phyloP scores from a whole-genome alignment of 2,797 vertebrate species.

The Melanotaenia pygmaea region DNA sequence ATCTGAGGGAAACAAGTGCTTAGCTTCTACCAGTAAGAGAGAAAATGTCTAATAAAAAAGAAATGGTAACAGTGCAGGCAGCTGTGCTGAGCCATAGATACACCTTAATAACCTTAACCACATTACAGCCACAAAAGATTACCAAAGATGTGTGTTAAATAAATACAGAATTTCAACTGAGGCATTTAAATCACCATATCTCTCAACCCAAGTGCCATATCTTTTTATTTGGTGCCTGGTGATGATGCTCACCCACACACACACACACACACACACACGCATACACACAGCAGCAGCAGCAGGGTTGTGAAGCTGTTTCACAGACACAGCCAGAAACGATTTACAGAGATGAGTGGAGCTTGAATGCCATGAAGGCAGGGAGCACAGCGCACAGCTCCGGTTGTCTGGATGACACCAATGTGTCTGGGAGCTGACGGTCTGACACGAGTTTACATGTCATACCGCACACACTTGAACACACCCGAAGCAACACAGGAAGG shows the following conservation, averaged over 20 bases:
- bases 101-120: conserved; percentile 77
- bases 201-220: conserved; percentile 53
- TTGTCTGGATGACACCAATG: conserved; percentile 74
- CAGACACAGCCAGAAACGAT: conserved; percentile 69
- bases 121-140: conserved; percentile 73
- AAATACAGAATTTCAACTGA: conserved; percentile 72
- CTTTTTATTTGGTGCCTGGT: conserved; percentile 70
- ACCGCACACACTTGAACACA: conserved; percentile 51
- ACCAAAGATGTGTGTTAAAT: conserved; percentile 67
- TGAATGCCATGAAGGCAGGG: conserved; percentile 59
- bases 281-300: conserved; percentile 19
- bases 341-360: conserved; percentile 68
- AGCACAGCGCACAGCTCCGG: conserved; percentile 56
- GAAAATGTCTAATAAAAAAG: conserved; percentile 66
- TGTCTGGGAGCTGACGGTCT: conserved; percentile 73
- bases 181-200: conserved; percentile 62
- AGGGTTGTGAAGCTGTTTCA: conserved; percentile 56
- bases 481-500: conserved; percentile 49
- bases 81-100: conserved; percentile 59
- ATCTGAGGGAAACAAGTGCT: conserved; percentile 70
- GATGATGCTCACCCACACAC: conserved; percentile 27
- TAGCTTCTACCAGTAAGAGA: conserved; percentile 63
- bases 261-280: conserved; percentile 2
- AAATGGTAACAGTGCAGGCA: conserved; percentile 53
- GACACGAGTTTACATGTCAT: conserved; percentile 72